Percentiles rank a stretch among this genome's conserved stretches.
These are phyloP conservation scores for Brachionus calyciflorus DNA, from an alignment of 1,140 invertebrate genomes.

Conservation along the genomic window DNA sequence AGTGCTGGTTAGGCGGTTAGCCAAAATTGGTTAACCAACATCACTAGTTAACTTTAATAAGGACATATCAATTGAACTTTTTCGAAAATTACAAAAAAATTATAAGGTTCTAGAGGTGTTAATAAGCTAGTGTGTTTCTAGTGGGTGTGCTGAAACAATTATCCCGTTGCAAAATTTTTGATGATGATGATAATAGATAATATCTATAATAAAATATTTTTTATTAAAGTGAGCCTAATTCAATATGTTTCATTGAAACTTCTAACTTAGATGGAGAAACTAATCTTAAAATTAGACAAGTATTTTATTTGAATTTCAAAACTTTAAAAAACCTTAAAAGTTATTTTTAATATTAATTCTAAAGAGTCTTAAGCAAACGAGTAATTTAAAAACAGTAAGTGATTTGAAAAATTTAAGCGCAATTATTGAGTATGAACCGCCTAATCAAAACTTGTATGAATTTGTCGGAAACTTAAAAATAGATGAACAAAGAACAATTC, in stretches of 20 bases:
- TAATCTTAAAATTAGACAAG: slow-evolving; percentile 92
- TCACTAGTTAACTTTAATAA: too few species aligned
- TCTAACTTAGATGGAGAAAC: slow-evolving; percentile 98
- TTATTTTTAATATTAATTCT: not conserved
- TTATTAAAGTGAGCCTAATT: slow-evolving; percentile 84
- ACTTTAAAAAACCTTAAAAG: too few species aligned
- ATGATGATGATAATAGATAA: too few species aligned
- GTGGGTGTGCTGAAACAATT: too few species aligned
- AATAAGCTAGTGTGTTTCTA: too few species aligned
- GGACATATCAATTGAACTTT: too few species aligned
- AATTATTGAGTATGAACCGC: slow-evolving; percentile 81
- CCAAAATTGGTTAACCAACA: too few species aligned
- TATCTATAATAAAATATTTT: not conserved
- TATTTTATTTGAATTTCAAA: slow-evolving; percentile 47
- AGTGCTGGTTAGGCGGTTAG: too few species aligned
- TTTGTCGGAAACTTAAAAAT: slow-evolving; percentile 79
- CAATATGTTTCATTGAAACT: slow-evolving; percentile 98
- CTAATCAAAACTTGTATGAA: slow-evolving; percentile 92
- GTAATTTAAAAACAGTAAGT: slow-evolving; percentile 72
- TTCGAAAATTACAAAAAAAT: too few species aligned
- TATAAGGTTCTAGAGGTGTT: too few species aligned
- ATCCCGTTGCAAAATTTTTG: too few species aligned
- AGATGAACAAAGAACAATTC: slow-evolving; percentile 57
- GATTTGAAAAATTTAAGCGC: slow-evolving; percentile 72
- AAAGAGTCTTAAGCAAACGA: slow-evolving; percentile 15